These are phyloP conservation scores for Caligus rogercresseyi DNA, from an alignment of 1,140 invertebrate genomes.

Conservation along the genomic window DNA sequence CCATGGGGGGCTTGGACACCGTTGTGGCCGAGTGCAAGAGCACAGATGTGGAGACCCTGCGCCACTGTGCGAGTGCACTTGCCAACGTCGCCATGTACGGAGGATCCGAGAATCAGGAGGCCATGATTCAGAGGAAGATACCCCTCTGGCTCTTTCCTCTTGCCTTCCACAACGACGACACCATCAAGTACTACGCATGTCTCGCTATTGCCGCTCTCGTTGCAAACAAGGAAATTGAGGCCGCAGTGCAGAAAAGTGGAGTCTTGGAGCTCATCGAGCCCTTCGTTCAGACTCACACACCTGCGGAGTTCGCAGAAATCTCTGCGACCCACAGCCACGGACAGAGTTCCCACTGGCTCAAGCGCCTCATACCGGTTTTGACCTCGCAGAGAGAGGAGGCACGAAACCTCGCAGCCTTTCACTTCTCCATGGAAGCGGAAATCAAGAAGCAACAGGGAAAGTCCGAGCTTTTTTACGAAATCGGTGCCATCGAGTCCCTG, in stretches of 20 bases:
- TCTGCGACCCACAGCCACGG: slow-evolving; percentile 75
- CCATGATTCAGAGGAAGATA: slow-evolving; percentile 87
- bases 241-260: slow-evolving; percentile 80
- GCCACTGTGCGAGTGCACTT: slow-evolving; percentile 85
- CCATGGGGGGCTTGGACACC: slow-evolving; percentile 64
- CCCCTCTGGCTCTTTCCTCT: slow-evolving; percentile 96
- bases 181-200: slow-evolving; percentile 95
- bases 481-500: slow-evolving; percentile 81
- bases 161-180: slow-evolving; percentile 89
- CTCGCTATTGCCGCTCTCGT: slow-evolving; percentile 88
- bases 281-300: slow-evolving; percentile 81
- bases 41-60: slow-evolving; percentile 72
- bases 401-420: slow-evolving; percentile 87
- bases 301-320: slow-evolving; percentile 81
- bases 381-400: slow-evolving; percentile 89
- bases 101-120: slow-evolving; percentile 87
- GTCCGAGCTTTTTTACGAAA: slow-evolving; percentile 79
- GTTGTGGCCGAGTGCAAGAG: slow-evolving; percentile 85
- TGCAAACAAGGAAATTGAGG: slow-evolving; percentile 95
- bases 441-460: slow-evolving; percentile 93
- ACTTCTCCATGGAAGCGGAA: slow-evolving; percentile 97
- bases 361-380: slow-evolving; percentile 79
- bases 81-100: slow-evolving; percentile 93
- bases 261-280: slow-evolving; percentile 89
- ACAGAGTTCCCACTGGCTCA: slow-evolving; percentile 87